Evolutionary conservation across 2,888 invertebrate species (phyloP), one percentile per base, ranked within the genome.

Genomic region (Pilophorus perplexus): DNA sequence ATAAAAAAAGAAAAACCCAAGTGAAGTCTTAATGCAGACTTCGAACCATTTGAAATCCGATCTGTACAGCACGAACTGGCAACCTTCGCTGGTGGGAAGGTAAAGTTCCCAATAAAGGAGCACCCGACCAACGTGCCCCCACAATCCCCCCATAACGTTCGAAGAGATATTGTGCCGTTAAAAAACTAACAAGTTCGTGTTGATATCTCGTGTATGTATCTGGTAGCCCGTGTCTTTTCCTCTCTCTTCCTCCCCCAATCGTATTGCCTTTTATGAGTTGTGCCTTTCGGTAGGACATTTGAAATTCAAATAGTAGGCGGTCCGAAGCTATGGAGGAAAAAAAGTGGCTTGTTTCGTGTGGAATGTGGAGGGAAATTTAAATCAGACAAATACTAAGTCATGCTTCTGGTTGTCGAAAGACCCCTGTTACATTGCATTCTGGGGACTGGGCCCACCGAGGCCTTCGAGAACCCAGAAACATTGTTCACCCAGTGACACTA

Each of bases 191-290:
- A 52, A 52, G 52, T 52, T 52, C 28, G 52, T 52, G 52, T 52
- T 52, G 52, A 52, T 57, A 57, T 57, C 57, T 57, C 38, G 12
- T 18, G 40, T 57, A 57, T 57, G 57, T 22, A 57, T 57, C 57
- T 57, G 57, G 57, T 57, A 57, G 57, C 57, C 57, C 28, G 16
- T 46, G 46, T 46, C 23, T 25, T 8, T 12, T 10, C n/a, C n/a
- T n/a, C n/a, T n/a, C 4, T 5, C 20, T 14, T 22, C 46, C 23
- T 25, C 46, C 23, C 12, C 14, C 28, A 3, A 27, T 28, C 28
- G 52, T 52, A 52, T 52, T 52, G 52, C 52, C 52, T 52, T 52
- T 52, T 52, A 52, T 52, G 52, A 52, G 52, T 52, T 27, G 52
- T 52, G 52, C 52, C 52, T 52, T 52, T n/a, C 27, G 52, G 14